These are phyloP conservation scores for Athripsodes cinereus DNA, from an alignment of 2,888 invertebrate species.

Conservation along the genomic window DNA sequence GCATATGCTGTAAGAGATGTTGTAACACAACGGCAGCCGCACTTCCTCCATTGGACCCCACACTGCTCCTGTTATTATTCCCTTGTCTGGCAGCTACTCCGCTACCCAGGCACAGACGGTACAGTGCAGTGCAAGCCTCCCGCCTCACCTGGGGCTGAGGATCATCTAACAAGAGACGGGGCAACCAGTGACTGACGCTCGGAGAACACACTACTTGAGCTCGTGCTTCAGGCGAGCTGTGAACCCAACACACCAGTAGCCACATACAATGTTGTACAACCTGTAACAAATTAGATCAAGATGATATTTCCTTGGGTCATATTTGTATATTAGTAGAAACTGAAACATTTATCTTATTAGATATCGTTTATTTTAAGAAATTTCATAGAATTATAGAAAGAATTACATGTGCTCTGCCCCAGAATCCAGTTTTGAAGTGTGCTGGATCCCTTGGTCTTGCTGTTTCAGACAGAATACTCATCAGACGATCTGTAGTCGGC, in stretches of 20 bases:
- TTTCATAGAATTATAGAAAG: too few relatives aligned
- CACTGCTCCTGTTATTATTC: constrained; percentile 49
- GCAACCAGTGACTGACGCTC: constrained; percentile 74
- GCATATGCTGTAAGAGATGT: constrained; percentile 72
- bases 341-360: too few relatives aligned
- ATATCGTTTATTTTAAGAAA: too few relatives aligned
- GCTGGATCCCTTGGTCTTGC: constrained; percentile 73
- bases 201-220: constrained; percentile 69
- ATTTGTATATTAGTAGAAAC: neutral
- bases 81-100: constrained; percentile 33
- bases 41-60: constrained; percentile 36
- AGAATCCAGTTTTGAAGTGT: constrained; percentile 86
- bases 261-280: constrained; percentile 91
- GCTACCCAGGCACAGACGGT: constrained; percentile 75
- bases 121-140: constrained; percentile 90
- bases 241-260: constrained; percentile 87
- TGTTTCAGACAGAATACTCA: constrained; percentile 83
- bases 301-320: neutral
- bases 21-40: constrained; percentile 59
- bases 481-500: constrained; percentile 73
- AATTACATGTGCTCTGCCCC: constrained; percentile 79
- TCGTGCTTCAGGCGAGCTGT: constrained; percentile 75
- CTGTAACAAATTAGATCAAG: constrained; percentile 32
- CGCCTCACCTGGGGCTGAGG: constrained; percentile 87
- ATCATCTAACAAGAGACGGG: constrained; percentile 81